Evolutionary conservation across 2,797 vertebrate genomes (phyloP), one percentile per base, ranked within the genome.

Genomic region (Astyanax mexicanus): DNA sequence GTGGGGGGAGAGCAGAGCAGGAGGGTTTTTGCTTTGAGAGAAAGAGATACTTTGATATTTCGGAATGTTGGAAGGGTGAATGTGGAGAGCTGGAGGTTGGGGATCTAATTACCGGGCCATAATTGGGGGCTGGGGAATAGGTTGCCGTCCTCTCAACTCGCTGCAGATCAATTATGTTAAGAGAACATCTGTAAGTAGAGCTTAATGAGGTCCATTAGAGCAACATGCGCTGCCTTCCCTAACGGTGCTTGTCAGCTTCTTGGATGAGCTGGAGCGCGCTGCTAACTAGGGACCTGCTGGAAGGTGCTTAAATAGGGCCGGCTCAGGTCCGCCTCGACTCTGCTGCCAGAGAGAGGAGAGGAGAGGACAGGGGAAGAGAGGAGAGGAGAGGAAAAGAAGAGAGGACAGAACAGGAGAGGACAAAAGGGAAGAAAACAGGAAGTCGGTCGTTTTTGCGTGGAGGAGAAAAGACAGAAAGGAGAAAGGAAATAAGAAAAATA

Each of bases 91-190:
- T 96, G 96, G 97, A 98, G 97, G 96, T 98, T 98, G 96, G 97
- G 98, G 97, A 99, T 98, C 97, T 98, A 97, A 98, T 99, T 99
- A 98, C 96, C 95, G 95, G 95, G 95, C 96, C 95, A 95, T 99
- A 99, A 99, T 99, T 98, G 98, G 98, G 95, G 97, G 96, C 96
- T 98, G 94, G 97, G 98, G 98, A 99, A 98, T 99, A 97, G 96
- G 95, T 94, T 96, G 94, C 97, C 95, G 95, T 94, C 96, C 96
- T 98, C 97, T 98, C 97, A 96, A 97, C 96, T 98, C 97, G 95
- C 96, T 95, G 95, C 96, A 98, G 98, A 99, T 99, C 98, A 99
- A 98, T 99, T 98, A 98, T 99, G 98, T 98, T 98, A 99, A 98
- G 96, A 98, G 97, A 99, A 98, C 97, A 98, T 98, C 98, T 99